Base-by-base conservation (phyloP, 2,888 invertebrate genomes). In the Tenthredo distinguenda region DNA sequence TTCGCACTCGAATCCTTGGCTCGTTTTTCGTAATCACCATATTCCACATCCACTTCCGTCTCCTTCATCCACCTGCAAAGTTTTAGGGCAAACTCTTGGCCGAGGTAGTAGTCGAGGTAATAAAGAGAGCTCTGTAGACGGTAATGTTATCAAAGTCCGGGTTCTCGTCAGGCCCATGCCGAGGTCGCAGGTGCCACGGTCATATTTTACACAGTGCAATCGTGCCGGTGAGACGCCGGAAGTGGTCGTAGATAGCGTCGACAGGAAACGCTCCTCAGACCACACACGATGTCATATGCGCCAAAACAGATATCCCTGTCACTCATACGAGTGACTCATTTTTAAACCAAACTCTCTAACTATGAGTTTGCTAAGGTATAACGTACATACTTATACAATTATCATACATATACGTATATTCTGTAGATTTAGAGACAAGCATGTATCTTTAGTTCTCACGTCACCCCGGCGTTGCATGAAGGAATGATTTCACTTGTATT, bases 171-270 rank as follows among this genome's bases (percentile, higher is more conserved):
- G 62, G 26, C 40, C 43, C 26, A 21, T 34, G 50, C 15, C 9
- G 34, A 65, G 68, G 68, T 68, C 58, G 81, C 81, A 81, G 81
- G 83, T 83, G 71, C 83, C 47, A 71, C 15, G 68, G 71, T 68
- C 26, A 47, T 83, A 83, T 83, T 83, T 83, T 18, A 68, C 71
- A 47, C 90, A 79, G 87, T 88, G 90, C 88, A 92, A 91, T 91
- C 91, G 91, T 91, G 90, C 87, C 90, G 89, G 89, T 88, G 86
- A 89, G 89, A 89, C 88, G 90, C 91, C 92, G 92, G 92, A 92
- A 92, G 90, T 89, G 88, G 87, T 87, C 86, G 87, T 87, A 89
- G 91, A 92, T 91, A 91, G 90, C 84, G 88, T 87, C 84, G 86
- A 86, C 89, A 88, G 88, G 90, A 90, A 91, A 89, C 88, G 87